Conservation (phyloP, 2,888 invertebrate species). For the Catocala fraxini region DNA sequence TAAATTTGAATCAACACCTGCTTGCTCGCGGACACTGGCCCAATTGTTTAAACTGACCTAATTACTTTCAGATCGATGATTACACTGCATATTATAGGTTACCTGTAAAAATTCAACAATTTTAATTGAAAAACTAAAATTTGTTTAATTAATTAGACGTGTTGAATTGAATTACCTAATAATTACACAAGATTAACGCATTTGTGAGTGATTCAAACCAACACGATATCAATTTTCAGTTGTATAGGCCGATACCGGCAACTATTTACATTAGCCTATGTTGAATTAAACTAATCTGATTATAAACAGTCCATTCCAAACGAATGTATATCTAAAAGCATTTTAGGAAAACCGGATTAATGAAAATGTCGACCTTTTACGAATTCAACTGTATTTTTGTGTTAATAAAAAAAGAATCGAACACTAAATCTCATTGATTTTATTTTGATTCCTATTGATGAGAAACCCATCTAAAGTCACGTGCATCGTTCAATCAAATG, state of each 20-base stretch:
- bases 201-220: background rate
- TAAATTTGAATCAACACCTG: constrained; percentile 37
- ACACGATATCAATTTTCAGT: constrained; percentile 33
- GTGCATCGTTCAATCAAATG: constrained; percentile 57
- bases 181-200: constrained; percentile 14
- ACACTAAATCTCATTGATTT: background rate
- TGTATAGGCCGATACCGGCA: constrained; percentile 4
- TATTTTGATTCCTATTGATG: constrained; percentile 33
- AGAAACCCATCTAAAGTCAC: constrained; percentile 63
- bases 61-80: constrained; percentile 26
- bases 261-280: constrained; percentile 24
- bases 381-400: background rate
- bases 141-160: constrained; percentile 9
- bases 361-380: constrained; percentile 5
- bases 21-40: constrained; percentile 22
- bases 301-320: constrained; percentile 26
- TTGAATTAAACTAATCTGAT: constrained; percentile 19
- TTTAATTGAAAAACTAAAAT: constrained; percentile 10
- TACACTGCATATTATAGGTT: constrained; percentile 1
- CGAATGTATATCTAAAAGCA: constrained; percentile 24
- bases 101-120: constrained; percentile 10
- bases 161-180: constrained; percentile 11
- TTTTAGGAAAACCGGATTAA: constrained; percentile 23
- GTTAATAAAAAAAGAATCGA: background rate
- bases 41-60: constrained; percentile 47